Evolutionary conservation across 1,140 invertebrate species (phyloP), one percentile per base, ranked within the genome.

Genomic region (Episyrphus balteatus): DNA sequence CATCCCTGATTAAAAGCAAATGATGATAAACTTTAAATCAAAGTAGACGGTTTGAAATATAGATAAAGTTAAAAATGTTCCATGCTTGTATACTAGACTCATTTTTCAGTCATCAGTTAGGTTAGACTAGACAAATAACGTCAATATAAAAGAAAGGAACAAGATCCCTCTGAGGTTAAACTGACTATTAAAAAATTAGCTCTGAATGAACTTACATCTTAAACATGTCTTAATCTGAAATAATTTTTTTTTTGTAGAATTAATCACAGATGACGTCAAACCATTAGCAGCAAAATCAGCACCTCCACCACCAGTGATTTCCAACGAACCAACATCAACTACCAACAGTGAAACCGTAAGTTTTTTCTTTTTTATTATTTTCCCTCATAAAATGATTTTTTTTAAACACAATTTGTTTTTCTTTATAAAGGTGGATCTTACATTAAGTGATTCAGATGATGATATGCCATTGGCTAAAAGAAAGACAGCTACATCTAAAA

Each of bases 401-500:
- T 19, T 47, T 34, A 46, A 9, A 13, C 13, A 3, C 3, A 31
- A 26, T 31, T 53, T 10, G 43, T 34, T 17, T 41, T 5, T 32
- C 13, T 44, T 42, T 45, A 17, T 41, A 38, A 38, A 68, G 65
- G 68, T 71, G 32, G 69, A 70, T 56, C 54, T 71, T 38, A 71
- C 68, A 26, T 50, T 68, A 26, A 69, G 67, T 46, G 67, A 69
- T 57, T 69, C 67, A 21, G 69, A 70, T 50, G 69, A 71, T 51
- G 69, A 71, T 49, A 53, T 69, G 54, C 68, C 68, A 37, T 48
- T 70, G 45, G 65, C 66, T 18, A 69, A 66, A 49, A 60, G 60
- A 48, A 60, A 62, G 48, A 61, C 63, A 10, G 54, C 57, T 46
- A 50, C 61, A 10, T 61, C 61, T 40, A 53, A 55, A 58, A 50